Conservation (phyloP, 35 echinoderm and acorn worm species). For the Apostichopus parvimensis region DNA sequence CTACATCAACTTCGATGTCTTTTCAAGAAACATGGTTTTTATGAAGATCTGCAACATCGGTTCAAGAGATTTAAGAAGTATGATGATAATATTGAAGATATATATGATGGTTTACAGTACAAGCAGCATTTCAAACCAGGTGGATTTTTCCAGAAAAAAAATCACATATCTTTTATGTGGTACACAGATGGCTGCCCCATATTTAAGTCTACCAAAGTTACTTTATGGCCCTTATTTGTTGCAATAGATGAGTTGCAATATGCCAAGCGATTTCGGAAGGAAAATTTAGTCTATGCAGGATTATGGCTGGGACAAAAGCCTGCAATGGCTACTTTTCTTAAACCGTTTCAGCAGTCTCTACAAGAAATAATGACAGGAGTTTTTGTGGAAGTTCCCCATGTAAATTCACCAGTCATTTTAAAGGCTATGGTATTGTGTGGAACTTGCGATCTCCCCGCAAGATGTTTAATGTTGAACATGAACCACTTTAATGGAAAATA, state of each 20-base stretch:
- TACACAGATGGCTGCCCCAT: constrained; percentile 28
- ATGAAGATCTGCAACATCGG: neutral
- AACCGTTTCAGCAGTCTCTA: constrained; percentile 1
- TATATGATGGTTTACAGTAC: constrained; percentile 49
- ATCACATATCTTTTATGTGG: constrained; percentile 50
- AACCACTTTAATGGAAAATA: constrained; percentile 14
- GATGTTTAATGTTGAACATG: constrained; percentile 30
- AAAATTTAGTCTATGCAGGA: constrained; percentile 2
- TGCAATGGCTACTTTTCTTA: constrained; percentile 38
- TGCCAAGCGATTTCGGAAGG: neutral
- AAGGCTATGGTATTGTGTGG: constrained; percentile 6
- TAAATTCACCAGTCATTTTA: neutral
- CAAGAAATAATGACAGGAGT: neutral
- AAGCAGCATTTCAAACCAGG: neutral
- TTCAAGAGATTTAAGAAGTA: constrained; percentile 17
- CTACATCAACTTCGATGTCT: neutral
- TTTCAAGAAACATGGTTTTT: neutral
- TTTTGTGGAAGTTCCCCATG: neutral
- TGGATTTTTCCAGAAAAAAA: neutral
- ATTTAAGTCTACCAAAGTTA: constrained; percentile 31
- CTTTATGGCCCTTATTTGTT: constrained; percentile 44
- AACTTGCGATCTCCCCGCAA: constrained; percentile 38
- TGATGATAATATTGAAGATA: constrained; percentile 41
- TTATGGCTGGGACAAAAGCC: constrained; percentile 45
- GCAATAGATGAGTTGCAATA: constrained; percentile 45